These are phyloP conservation scores for Spinus pinus DNA, from an alignment of 2,797 vertebrate species.

Conservation along the genomic window DNA sequence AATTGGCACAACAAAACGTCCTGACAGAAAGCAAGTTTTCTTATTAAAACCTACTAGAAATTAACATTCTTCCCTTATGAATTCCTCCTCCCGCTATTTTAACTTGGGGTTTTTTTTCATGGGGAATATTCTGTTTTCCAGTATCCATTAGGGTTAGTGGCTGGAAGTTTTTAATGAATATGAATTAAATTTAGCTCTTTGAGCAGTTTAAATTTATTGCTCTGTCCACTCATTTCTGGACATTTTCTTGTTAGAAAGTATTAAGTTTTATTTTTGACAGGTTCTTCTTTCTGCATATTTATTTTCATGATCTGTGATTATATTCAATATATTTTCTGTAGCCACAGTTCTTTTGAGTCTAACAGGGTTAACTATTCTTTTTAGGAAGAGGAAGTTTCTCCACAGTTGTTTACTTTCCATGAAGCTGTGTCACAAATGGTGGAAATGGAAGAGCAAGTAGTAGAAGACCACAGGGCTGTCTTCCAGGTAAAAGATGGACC, in stretches of 20 bases:
- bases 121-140: not conserved
- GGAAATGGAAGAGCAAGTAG: slow-evolving; percentile 95
- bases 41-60: not conserved
- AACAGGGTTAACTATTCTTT: not conserved
- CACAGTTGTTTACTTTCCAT: slow-evolving; percentile 93
- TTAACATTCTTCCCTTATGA: not conserved
- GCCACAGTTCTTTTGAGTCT: not conserved
- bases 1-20: not conserved
- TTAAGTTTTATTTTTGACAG: not conserved
- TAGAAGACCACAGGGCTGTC: slow-evolving; percentile 91
- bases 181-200: not conserved
- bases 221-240: not conserved
- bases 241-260: not conserved
- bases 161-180: not conserved
- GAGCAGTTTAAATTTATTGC: not conserved
- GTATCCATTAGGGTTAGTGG: not conserved
- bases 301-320: not conserved
- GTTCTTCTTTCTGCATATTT: not conserved
- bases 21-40: not conserved
- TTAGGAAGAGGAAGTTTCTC: slow-evolving; percentile 94
- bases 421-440: slow-evolving; percentile 95
- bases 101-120: not conserved
- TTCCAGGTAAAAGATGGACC: slow-evolving; percentile 82
- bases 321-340: not conserved
- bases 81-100: not conserved